Percentiles rank a stretch among this genome's conserved stretches.
These are phyloP conservation scores for Sapayoa aenigma DNA, from an alignment of 2,113 vertebrate species.

Conservation along the genomic window DNA sequence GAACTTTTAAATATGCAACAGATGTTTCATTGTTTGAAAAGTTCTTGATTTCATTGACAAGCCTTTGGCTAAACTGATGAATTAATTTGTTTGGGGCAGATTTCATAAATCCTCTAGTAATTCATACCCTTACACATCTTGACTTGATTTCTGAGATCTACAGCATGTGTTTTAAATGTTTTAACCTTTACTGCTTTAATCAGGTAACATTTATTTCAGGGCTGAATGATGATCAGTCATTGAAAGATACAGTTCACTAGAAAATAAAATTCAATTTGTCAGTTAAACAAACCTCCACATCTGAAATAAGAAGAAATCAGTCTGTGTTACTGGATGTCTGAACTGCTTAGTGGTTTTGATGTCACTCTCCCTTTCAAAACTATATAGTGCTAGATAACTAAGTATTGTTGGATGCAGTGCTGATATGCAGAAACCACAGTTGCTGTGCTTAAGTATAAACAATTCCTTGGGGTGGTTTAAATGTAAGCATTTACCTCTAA, in stretches of 20 bases:
- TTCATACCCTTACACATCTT: slow-evolving; percentile 78
- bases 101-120: slow-evolving; percentile 82
- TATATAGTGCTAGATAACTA: neutral
- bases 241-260: slow-evolving; percentile 70
- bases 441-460: neutral
- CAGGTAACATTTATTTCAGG: slow-evolving; percentile 76
- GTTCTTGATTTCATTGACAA: slow-evolving; percentile 77
- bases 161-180: slow-evolving; percentile 77
- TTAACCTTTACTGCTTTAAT: slow-evolving; percentile 80
- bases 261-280: slow-evolving; percentile 72
- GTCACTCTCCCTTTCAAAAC: neutral
- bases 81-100: slow-evolving; percentile 78
- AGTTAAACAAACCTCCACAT: slow-evolving; percentile 51
- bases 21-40: slow-evolving; percentile 75
- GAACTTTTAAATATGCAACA: slow-evolving; percentile 75
- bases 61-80: slow-evolving; percentile 75
- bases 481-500: neutral
- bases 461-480: neutral
- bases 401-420: neutral
- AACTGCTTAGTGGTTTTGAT: slow-evolving; percentile 23
- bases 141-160: slow-evolving; percentile 78
- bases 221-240: slow-evolving; percentile 69
- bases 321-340: slow-evolving; percentile 28
- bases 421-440: neutral
- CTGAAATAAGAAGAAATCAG: slow-evolving; percentile 54